Conservation (phyloP, 2,113 vertebrate genomes). For the Illadopsis cleaveri region DNA sequence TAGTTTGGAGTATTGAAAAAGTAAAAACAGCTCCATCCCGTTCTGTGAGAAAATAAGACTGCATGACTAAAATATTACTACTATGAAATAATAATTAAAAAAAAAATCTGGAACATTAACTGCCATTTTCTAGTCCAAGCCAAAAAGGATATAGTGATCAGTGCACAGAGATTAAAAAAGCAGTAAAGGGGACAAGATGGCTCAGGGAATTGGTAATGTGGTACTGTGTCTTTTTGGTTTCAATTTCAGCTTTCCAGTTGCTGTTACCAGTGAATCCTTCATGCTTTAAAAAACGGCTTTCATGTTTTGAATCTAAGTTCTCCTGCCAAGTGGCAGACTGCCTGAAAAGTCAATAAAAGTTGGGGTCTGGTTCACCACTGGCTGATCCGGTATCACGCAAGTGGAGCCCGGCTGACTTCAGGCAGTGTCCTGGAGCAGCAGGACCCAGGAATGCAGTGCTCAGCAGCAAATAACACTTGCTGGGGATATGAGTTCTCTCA, state of each 20-base stretch:
- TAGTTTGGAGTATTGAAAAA: background rate
- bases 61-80: background rate
- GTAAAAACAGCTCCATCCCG: background rate
- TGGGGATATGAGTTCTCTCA: background rate
- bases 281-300: conserved; percentile 45
- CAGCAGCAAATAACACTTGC: background rate
- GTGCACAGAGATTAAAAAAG: background rate
- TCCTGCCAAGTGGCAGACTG: conserved; percentile 58
- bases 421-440: background rate
- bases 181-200: conserved; percentile 1
- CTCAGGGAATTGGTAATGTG: background rate
- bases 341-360: conserved; percentile 52
- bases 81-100: background rate
- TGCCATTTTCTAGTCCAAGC: background rate
- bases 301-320: conserved; percentile 51
- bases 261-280: conserved; percentile 46
- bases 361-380: conserved; percentile 30
- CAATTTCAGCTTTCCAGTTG: conserved; percentile 48
- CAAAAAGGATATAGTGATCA: background rate
- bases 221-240: conserved; percentile 42
- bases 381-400: background rate
- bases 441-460: background rate
- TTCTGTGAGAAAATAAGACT: background rate
- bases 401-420: background rate
- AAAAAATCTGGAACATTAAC: background rate